A percentile compares a stretch with the other conserved stretches of the same genome.
phyloP scores from a whole-genome alignment of 2,888 invertebrate genomes.

The Zhuqinia jingwanae region DNA sequence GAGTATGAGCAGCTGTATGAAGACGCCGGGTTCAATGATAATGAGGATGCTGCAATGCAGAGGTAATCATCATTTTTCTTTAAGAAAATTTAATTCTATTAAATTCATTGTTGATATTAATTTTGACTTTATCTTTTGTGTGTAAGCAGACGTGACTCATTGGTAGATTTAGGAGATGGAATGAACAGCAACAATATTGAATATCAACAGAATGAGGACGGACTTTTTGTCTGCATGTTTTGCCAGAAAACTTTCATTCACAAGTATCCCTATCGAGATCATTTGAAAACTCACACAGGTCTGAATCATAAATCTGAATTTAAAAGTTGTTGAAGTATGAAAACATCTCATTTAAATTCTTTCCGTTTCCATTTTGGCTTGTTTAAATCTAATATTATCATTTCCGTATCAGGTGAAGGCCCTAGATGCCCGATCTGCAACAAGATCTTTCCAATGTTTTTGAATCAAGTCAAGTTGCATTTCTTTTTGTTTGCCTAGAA shows the following conservation, averaged over 20 bases:
- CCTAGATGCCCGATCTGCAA: constrained; percentile 73
- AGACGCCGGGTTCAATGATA: constrained; percentile 55
- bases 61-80: constrained; percentile 10
- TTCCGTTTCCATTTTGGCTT: too few species aligned
- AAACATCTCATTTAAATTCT: too few species aligned
- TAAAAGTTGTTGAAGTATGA: too few species aligned
- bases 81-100: too few species aligned
- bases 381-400: too few species aligned
- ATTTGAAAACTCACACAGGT: constrained; percentile 77
- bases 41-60: constrained; percentile 21
- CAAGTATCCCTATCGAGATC: constrained; percentile 78
- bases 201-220: constrained; percentile 76
- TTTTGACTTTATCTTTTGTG: not conserved
- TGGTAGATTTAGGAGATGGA: constrained; percentile 34
- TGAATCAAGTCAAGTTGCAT: constrained; percentile 68
- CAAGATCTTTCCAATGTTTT: constrained; percentile 73
- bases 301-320: not conserved
- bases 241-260: constrained; percentile 77
- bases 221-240: constrained; percentile 77
- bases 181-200: constrained; percentile 67
- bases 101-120: too few species aligned
- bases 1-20: constrained; percentile 63
- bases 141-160: constrained; percentile 40
- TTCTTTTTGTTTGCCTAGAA: not conserved
- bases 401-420: constrained; percentile 74